Evolutionary conservation across 1,140 invertebrate species (phyloP).

Genomic region (Cherax destructor): DNA sequence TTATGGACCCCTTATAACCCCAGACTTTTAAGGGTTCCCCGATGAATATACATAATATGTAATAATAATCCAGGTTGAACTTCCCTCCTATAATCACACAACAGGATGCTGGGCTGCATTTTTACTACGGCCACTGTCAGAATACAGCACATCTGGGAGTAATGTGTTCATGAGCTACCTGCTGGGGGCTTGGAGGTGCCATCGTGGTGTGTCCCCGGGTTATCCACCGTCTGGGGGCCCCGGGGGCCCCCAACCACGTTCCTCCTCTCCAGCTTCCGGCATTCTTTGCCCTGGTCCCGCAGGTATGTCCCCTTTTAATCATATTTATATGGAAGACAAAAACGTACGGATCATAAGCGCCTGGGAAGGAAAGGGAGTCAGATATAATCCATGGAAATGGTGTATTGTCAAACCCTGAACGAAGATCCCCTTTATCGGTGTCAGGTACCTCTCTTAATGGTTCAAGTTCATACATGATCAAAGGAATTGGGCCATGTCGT

Average conservation of each 20-base stretch:
- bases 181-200: constrained; percentile 73
- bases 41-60: not conserved
- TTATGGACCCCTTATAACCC: not conserved
- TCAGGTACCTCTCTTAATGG: too few relatives aligned
- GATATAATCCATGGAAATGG: too few relatives aligned
- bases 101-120: constrained; percentile 72
- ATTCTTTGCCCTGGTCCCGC: constrained; percentile 51
- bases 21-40: not conserved
- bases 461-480: too few relatives aligned
- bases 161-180: constrained; percentile 72
- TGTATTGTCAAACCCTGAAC: too few relatives aligned
- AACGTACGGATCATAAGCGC: too few relatives aligned
- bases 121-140: constrained; percentile 72
- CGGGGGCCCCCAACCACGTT: constrained; percentile 52
- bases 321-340: too few relatives aligned
- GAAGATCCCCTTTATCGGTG: too few relatives aligned
- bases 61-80: not conserved
- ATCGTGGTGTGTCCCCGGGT: constrained; percentile 69
- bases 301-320: not conserved
- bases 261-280: constrained; percentile 54
- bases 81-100: not conserved
- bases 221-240: constrained; percentile 69
- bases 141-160: constrained; percentile 70
- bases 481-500: too few relatives aligned
- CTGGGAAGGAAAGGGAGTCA: too few relatives aligned